Evolutionary conservation across 92 coral and sea anemone species (phyloP), one percentile per base, ranked within the genome.

Genomic region (Palythoa grandis): DNA sequence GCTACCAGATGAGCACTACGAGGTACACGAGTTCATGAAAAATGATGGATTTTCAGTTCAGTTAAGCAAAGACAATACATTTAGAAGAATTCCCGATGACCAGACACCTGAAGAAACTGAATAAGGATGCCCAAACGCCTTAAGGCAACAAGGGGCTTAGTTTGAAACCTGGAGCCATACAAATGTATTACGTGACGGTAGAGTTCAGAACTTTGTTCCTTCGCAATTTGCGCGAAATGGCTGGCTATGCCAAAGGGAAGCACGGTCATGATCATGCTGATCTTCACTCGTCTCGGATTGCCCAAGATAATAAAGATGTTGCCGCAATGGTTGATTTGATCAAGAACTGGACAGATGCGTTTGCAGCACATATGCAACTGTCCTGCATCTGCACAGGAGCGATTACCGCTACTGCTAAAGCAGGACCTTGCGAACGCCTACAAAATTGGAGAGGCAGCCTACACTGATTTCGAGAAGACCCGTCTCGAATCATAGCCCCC

Each of bases 71-170:
- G 35, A 19, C 82, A 72, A 78, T 65, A 6, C 88, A 52, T 88
- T 88, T 72, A 85, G 89, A 23, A 79, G 84, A 52, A 80, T 88
- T 71, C 92, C 94, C 7, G 89, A 82, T 12, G 94, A 91, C 74
- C 90, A 91, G 68, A 77, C 92, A 25, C 86, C 87, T 78, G 94
- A 88, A 71, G 88, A 91, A 35, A 91, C 94, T 13, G 88, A 91
- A 91, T 67, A 91, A 88, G 79, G 94, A 77, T 84, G 74, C 92
- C 23, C 89, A 91, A 63, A 91, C 88, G 19, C 86, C 84, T 38
- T 88, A 90, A 12, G 94, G 92, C 50, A 86, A 90, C 24, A 89
- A 76, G 77, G 93, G 92, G 19, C 77, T 90, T 74, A 90, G 93
- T 69, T 74, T 91, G 38, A 91, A 91, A 82, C 93, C 93, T 14